Base-by-base conservation (phyloP, 2,888 invertebrate genomes). In the Temnothorax unifasciatus region DNA sequence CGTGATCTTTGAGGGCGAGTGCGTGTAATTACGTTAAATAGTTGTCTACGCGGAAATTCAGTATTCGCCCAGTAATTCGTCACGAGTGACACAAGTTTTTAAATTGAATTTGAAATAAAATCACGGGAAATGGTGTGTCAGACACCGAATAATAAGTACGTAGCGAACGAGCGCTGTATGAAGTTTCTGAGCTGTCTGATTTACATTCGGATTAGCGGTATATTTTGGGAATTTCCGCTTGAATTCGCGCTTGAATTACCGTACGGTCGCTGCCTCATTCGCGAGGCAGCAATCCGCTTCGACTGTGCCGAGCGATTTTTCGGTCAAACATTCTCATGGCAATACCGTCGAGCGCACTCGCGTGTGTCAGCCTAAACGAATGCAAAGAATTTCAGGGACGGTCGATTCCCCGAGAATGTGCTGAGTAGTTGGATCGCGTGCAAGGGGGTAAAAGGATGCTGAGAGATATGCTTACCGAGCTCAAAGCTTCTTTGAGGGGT, bases 381-480 rank as follows among this genome's bases (percentile, higher is more conserved):
- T 59, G 76, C 64, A 44, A 64, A 47, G 71, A 81, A 81, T 50
- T 81, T 81, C 47, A 59, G 38, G 73, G 44, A 84, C 38, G 61
- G 47, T 57, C 34, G 52, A 63, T 84, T 71, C 34, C 73, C 82
- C 75, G 83, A 85, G 82, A 74, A 85, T 81, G 84, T 85, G 89
- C 87, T 83, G 88, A 89, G 86, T 89, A 87, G 89, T 68, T 79
- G 84, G 83, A 84, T 85, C 57, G 47, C 54, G n/a, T 38, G 68
- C 38, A 59, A 85, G 77, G 68, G 77, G 87, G 87, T 84, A 86
- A 89, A 86, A 87, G 90, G 87, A 84, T 86, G 87, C 71, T 73
- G 82, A 87, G 85, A 92, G 92, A 92, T 92, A 92, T 92, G 92
- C 92, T 93, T 93, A 90, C 92, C 88, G 91, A 91, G 92, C 92